phyloP scores from a whole-genome alignment of 2,888 invertebrate species.

The Pyrrhosoma nymphula region DNA sequence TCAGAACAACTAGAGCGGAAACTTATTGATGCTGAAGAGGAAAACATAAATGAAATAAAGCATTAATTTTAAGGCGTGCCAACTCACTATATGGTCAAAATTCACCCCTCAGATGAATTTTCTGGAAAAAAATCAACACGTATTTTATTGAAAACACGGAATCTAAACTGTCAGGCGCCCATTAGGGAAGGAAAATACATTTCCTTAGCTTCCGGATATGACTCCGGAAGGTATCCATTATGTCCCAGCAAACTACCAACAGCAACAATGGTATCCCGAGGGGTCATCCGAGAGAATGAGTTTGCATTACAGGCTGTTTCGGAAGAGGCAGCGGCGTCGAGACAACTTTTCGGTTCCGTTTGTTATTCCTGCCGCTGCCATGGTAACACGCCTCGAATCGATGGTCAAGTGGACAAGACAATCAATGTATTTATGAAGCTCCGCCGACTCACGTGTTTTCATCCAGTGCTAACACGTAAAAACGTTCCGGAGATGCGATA shows the following conservation, averaged over 20 bases:
- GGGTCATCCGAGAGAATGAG: constrained; percentile 10
- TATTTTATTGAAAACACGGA: too few species aligned
- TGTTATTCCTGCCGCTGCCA: constrained; percentile 46
- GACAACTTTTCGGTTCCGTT: background rate
- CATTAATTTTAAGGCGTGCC: too few species aligned
- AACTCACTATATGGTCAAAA: too few species aligned
- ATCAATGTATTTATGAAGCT: constrained; percentile 48
- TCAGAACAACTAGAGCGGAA: too few species aligned
- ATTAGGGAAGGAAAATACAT: background rate
- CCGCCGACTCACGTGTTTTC: background rate
- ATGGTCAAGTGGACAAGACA: constrained; percentile 48
- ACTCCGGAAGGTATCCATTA: background rate
- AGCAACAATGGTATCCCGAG: background rate
- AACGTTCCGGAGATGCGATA: background rate
- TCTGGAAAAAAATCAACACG: too few species aligned
- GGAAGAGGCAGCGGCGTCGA: background rate
- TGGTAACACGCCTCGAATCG: constrained; percentile 46
- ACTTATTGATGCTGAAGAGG: too few species aligned
- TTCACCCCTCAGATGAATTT: too few species aligned
- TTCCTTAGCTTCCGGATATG: background rate
- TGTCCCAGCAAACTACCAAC: background rate
- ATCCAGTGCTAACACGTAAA: background rate
- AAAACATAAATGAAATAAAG: too few species aligned
- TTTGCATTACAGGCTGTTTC: constrained; percentile 5
- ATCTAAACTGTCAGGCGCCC: background rate